phyloP scores from a whole-genome alignment of 2,113 vertebrate genomes.

The Planiliza haematocheilus region DNA sequence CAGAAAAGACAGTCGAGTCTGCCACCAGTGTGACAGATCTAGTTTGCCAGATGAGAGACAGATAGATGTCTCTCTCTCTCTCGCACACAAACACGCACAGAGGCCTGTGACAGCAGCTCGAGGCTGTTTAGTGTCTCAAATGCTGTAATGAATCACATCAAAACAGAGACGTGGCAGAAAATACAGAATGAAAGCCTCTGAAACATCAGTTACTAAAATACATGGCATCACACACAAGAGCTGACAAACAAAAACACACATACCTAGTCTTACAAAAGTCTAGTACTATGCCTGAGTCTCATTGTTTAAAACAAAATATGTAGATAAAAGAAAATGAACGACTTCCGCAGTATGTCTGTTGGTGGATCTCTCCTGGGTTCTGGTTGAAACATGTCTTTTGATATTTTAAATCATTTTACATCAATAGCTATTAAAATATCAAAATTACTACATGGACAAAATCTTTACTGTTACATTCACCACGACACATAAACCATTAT shows the following conservation, averaged over 20 bases:
- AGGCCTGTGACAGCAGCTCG: slow-evolving; percentile 60
- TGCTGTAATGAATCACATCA: slow-evolving; percentile 75
- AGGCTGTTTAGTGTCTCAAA: slow-evolving; percentile 71
- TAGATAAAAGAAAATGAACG: too few relatives aligned
- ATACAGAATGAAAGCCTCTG: slow-evolving; percentile 48
- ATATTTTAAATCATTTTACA: neutral
- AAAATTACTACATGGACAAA: neutral
- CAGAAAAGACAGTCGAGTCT: slow-evolving; percentile 58
- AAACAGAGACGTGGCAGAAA: slow-evolving; percentile 62
- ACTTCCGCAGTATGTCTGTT: too few relatives aligned
- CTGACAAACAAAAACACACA: slow-evolving; percentile 6
- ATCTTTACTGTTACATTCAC: neutral
- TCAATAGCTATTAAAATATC: neutral
- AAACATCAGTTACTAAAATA: slow-evolving; percentile 58
- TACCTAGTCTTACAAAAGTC: neutral
- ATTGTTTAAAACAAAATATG: too few relatives aligned
- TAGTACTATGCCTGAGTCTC: neutral
- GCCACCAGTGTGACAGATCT: slow-evolving; percentile 66
- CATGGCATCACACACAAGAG: slow-evolving; percentile 22
- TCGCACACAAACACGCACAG: slow-evolving; percentile 35
- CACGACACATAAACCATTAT: neutral
- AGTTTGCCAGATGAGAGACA: slow-evolving; percentile 68
- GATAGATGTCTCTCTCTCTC: slow-evolving; percentile 53
- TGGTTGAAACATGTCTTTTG: neutral
- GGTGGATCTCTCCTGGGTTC: neutral